Conservation (phyloP, 2,797 vertebrate species). For the Loris lydekkerianus region DNA sequence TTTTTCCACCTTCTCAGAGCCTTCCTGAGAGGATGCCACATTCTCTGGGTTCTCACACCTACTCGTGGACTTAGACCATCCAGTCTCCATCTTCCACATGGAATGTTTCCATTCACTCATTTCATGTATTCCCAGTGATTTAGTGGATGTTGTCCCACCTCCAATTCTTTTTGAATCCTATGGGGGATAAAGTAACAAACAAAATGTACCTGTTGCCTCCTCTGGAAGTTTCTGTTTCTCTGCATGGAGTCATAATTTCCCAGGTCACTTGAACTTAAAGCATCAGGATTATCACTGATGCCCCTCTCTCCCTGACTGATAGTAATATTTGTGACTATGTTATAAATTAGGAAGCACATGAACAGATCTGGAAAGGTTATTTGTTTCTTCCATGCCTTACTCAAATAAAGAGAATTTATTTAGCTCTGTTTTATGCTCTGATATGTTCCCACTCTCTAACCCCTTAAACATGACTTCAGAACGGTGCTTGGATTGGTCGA, state of each 20-base stretch:
- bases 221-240: neutral
- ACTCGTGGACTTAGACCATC: neutral
- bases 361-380: neutral
- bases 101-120: neutral
- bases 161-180: neutral
- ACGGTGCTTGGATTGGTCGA: neutral
- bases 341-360: neutral
- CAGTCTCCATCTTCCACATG: neutral
- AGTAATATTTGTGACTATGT: neutral
- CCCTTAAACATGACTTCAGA: neutral
- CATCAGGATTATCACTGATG: neutral
- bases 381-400: conserved; percentile 30
- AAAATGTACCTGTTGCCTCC: neutral
- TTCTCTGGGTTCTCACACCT: neutral
- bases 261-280: neutral
- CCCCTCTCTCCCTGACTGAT: neutral
- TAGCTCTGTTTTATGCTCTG: neutral
- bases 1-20: neutral
- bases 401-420: neutral
- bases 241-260: neutral
- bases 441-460: neutral
- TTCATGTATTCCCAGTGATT: neutral
- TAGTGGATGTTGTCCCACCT: neutral
- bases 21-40: neutral
- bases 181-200: neutral